Evolutionary conservation across 1,140 invertebrate genomes (phyloP).

Genomic region (Charaxes varanes): DNA sequence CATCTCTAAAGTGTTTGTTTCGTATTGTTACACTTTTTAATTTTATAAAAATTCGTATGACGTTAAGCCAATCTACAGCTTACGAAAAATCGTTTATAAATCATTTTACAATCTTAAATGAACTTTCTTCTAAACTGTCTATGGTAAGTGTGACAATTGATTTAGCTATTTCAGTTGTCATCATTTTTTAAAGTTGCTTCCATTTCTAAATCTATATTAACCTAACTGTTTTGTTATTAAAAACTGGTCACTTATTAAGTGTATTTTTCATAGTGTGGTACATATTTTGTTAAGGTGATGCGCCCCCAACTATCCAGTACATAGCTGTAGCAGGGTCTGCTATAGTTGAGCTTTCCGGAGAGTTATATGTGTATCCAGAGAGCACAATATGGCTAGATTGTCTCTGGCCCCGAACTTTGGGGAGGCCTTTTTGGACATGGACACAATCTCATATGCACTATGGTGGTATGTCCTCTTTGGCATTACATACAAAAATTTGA

Average conservation of each 20-base stretch:
- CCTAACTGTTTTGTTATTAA: constrained; percentile 11
- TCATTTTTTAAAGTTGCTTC: background rate
- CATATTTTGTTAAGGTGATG: too few species aligned
- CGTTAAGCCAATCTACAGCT: too few species aligned
- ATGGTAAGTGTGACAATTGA: too few species aligned
- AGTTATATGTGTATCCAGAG: constrained; percentile 86
- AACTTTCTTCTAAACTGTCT: too few species aligned
- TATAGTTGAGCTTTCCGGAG: constrained; percentile 84
- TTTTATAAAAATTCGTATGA: too few species aligned
- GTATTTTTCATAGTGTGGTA: too few species aligned
- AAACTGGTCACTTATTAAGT: constrained; percentile 12
- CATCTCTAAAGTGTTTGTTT: too few species aligned
- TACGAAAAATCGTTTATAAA: too few species aligned
- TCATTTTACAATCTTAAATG: too few species aligned
- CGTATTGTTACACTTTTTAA: too few species aligned
- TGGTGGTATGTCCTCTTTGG: constrained; percentile 81
- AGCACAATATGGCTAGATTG: constrained; percentile 90
- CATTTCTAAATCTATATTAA: too few species aligned
- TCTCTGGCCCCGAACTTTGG: constrained; percentile 82
- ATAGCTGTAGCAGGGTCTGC: constrained; percentile 86
- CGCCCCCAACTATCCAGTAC: constrained; percentile 88
- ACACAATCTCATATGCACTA: constrained; percentile 84
- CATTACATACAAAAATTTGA: background rate
- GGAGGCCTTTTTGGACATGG: constrained; percentile 93
- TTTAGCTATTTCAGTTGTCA: too few species aligned